These are phyloP conservation scores for Desoria tigrina DNA, from an alignment of 2,888 invertebrate species.

Conservation along the genomic window DNA sequence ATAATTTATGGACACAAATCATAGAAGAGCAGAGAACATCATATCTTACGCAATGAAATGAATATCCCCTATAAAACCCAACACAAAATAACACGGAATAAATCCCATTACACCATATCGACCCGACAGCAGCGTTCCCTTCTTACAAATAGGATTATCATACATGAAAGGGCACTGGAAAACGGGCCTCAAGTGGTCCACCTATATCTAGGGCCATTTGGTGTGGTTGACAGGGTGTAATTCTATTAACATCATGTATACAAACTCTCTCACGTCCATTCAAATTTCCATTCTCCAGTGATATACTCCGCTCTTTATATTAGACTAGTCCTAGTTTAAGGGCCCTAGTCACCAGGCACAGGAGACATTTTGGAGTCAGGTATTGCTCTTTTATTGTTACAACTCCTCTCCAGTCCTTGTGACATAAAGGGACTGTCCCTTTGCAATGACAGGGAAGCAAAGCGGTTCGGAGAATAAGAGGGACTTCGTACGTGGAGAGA, in stretches of 20 bases:
- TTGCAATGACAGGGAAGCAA: not conserved
- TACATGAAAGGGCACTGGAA: not conserved
- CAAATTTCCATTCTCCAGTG: too few species aligned
- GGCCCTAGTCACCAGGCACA: not conserved
- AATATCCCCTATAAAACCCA: not conserved
- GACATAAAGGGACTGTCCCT: constrained; percentile 2
- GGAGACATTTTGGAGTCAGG: constrained; percentile 12
- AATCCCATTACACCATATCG: not conserved
- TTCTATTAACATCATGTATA: constrained; percentile 15
- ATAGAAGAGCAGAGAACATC: not conserved
- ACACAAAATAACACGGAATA: too few species aligned
- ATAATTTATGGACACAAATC: too few species aligned
- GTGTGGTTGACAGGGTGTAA: constrained; percentile 17
- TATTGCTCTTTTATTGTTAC: constrained; percentile 1
- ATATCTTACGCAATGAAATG: constrained; percentile 1
- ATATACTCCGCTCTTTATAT: too few species aligned
- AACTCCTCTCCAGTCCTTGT: too few species aligned
- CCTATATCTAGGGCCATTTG: constrained; percentile 10
- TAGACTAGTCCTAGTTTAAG: too few species aligned
- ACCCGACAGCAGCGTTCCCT: not conserved
- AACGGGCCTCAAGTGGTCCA: constrained; percentile 12
- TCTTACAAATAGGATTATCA: constrained; percentile 11
- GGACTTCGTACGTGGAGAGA: not conserved
- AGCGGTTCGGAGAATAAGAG: not conserved
- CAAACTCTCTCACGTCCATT: constrained; percentile 8